Base-by-base conservation (phyloP, 2,113 vertebrate genomes). In the Ciconia boyciana region DNA sequence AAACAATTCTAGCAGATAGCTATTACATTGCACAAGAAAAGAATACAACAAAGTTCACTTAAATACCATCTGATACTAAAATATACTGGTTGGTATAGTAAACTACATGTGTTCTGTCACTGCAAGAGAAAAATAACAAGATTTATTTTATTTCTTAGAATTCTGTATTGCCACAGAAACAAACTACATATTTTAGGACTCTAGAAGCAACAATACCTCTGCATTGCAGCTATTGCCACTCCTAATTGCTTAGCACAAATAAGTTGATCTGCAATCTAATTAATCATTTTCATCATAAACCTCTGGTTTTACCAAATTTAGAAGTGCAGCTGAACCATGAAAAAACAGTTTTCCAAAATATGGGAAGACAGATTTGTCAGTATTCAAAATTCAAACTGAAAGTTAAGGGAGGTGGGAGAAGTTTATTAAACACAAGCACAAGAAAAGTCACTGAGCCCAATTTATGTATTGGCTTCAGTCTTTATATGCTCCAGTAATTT, bases 131-230 rank as follows among this genome's bases (percentile, higher is more conserved):
- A 61, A 87, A 46, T 5, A 68, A 54, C 24, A 19, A 17, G 5
- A 26, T 29, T 29, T 46, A 34, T 15, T 69, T 88, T 82, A 65
- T 71, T 83, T 77, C 65, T 44, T 46, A 60, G 39, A 83, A 76
- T 61, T 49, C 31, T 28, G 10, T 54, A 36, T 11, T 49, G n/a
- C 39, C 83, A 19, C 57, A 85, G 65, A 76, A 75, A 64, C 12
- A 34, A 68, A 43, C 8, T 2, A 34, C 0, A 0, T n/a, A 43
- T 51, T 88, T 82, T 54, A 22, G 39, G 66, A 44, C n/a, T 46
- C 26, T 0, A 43, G 55, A 70, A 48, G 44, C 57, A 85, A 20
- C 31, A 54, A 9, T 4, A 21, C 26, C 36, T 51, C 48, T 44
- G 65, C n/a, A 21, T 13, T 90, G 75, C 65, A 95, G 81, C 60